A percentile compares a stretch with the other conserved stretches of the same genome.
These are phyloP conservation scores for Stenolophus ochropezus DNA, from an alignment of 2,888 invertebrate species.

Conservation along the genomic window DNA sequence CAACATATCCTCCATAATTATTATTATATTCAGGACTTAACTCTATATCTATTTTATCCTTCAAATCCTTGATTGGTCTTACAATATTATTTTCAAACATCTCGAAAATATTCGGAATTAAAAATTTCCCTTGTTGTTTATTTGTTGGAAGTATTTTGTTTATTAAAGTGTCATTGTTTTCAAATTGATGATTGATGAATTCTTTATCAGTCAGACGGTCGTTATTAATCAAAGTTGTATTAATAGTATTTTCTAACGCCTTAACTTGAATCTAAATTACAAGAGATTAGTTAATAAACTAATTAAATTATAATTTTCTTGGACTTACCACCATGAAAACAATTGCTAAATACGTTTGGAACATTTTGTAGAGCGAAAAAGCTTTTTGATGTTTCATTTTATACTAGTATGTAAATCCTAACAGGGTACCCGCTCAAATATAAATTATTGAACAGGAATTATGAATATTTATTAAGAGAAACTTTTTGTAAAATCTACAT, in stretches of 20 bases:
- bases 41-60: conserved; percentile 49
- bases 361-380: neutral
- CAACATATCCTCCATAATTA: conserved; percentile 34
- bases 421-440: neutral
- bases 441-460: neutral
- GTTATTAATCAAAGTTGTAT: neutral
- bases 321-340: neutral
- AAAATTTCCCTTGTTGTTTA: conserved; percentile 32
- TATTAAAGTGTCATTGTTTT: neutral
- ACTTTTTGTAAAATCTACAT: neutral
- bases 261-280: conserved; percentile 8
- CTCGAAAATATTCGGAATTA: conserved; percentile 34
- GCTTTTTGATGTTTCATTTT: neutral
- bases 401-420: neutral
- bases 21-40: conserved; percentile 51
- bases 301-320: neutral
- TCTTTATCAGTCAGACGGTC: neutral
- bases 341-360: neutral
- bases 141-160: conserved; percentile 21
- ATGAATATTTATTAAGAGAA: neutral
- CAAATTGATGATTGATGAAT: neutral
- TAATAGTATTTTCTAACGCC: neutral
- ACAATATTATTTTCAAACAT: conserved; percentile 10
- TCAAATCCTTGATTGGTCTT: conserved; percentile 37
- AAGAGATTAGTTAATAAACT: neutral